phyloP scores from a whole-genome alignment of 2,888 invertebrate species.

The Chrysodeixis includens region DNA sequence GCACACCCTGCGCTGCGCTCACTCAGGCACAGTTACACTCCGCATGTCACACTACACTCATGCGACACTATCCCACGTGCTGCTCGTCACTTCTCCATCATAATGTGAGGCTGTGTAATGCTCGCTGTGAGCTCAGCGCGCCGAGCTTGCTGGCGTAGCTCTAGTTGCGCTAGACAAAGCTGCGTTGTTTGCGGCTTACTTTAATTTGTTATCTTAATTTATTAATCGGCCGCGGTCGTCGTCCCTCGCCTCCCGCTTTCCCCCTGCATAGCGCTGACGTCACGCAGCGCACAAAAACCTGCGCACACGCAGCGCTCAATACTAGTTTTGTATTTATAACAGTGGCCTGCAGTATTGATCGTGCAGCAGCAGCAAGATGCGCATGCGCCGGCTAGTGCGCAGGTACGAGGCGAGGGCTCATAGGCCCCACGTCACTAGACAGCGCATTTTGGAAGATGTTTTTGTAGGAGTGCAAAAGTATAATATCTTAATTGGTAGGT shows the following conservation, averaged over 20 bases:
- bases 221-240: slow-evolving; percentile 69
- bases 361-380: neutral
- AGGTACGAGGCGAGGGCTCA: neutral
- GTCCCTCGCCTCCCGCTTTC: slow-evolving; percentile 30
- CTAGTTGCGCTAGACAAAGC: slow-evolving; percentile 61
- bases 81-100: slow-evolving; percentile 9
- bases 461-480: neutral
- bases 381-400: too few species aligned
- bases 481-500: too few species aligned
- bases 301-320: slow-evolving; percentile 34
- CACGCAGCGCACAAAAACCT: slow-evolving; percentile 37
- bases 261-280: slow-evolving; percentile 40
- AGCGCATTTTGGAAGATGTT: neutral
- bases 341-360: slow-evolving; percentile 8
- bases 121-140: too few species aligned
- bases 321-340: slow-evolving; percentile 33
- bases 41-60: too few species aligned
- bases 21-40: neutral
- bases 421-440: neutral
- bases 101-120: too few species aligned
- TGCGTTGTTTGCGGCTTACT: slow-evolving; percentile 69
- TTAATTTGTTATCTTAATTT: slow-evolving; percentile 81
- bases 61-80: too few species aligned
- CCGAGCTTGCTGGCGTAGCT: neutral
- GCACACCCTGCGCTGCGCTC: neutral